Evolutionary conservation across 2,888 invertebrate genomes (phyloP), one percentile per base, ranked within the genome.

Genomic region (Liodrosophila aerea): DNA sequence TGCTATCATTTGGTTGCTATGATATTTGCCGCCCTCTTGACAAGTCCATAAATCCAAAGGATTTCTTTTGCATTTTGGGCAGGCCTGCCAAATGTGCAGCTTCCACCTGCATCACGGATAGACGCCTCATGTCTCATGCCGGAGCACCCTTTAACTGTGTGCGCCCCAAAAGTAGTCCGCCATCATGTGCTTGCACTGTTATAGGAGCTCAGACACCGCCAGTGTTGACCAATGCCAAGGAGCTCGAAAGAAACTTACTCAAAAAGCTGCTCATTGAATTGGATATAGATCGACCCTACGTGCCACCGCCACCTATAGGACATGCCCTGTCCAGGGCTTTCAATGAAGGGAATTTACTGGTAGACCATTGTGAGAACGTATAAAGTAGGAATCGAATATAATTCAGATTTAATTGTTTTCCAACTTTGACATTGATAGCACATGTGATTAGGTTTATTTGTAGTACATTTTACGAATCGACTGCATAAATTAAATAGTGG

Each of bases 21-120:
- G 84, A 82, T 33, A 56, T 86, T 0, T 77, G 85, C 18, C 62
- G 53, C 3, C 76, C 86, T 1, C n/a, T 62, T 36, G 73, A 87
- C 39, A 75, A 72, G 29, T 59, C 77, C 0, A 62, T 87, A 7
- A 72, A 82, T 63, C 75, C 87, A 0, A 67, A 59, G 4, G 87
- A 88, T 52, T 44, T 87, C 0, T 64, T 88, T 2, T 82, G 87
- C 7, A 75, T 85, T 0, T 52, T 88, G 30, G 87, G 84, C 1
- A 78, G 87, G 4, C 64, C 81, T 0, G 47, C 43, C 3, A 75
- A 53, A 13, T 77, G 86, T 39, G 46, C 57, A 0, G 40, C 43
- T 0, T 51, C 49, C 12, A 11, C 64, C 4, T 68, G 72, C 56
- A 71, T 78, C 45, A 53, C 74, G 11, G 78, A 76, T 44, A 43